Evolutionary conservation across 1,140 invertebrate species (phyloP).

Genomic region (Bombus polaris): DNA sequence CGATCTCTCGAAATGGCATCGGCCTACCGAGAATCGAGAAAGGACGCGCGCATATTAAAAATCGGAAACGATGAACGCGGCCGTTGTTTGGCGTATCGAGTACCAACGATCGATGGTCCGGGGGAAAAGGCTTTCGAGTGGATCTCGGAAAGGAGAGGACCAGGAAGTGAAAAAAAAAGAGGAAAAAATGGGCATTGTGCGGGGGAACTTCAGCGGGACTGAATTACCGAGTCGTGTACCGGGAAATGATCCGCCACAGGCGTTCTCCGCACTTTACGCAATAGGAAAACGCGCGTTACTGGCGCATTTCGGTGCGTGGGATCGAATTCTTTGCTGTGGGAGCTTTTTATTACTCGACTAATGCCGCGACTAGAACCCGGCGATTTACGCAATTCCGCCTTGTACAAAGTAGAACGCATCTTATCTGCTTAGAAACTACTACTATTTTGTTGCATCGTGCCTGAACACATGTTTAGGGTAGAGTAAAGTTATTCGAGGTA

Average conservation of each 20-base stretch:
- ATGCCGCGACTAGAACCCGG: background rate
- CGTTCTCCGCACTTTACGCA: conserved; percentile 52
- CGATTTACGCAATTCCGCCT: conserved; percentile 22
- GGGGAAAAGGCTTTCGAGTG: background rate
- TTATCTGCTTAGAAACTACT: conserved; percentile 4
- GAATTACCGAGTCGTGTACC: conserved; percentile 3
- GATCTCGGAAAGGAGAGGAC: background rate
- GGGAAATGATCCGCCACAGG: conserved; percentile 33
- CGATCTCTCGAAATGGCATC: background rate
- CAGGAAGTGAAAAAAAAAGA: background rate
- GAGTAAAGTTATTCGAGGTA: no score
- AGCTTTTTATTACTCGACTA: conserved; percentile 28
- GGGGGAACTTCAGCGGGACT: background rate
- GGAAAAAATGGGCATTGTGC: background rate
- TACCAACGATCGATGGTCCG: background rate
- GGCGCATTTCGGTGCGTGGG: conserved; percentile 46
- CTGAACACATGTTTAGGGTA: background rate
- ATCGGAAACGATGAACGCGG: background rate
- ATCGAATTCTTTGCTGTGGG: conserved; percentile 29
- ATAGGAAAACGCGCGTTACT: conserved; percentile 57
- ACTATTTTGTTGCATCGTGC: background rate
- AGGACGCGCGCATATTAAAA: conserved; percentile 24
- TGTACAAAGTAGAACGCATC: conserved; percentile 29
- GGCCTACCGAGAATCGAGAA: background rate
- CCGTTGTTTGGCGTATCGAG: conserved; percentile 2